Evolutionary conservation across 2,888 invertebrate species (phyloP).

Genomic region (Leistus spinibarbis): DNA sequence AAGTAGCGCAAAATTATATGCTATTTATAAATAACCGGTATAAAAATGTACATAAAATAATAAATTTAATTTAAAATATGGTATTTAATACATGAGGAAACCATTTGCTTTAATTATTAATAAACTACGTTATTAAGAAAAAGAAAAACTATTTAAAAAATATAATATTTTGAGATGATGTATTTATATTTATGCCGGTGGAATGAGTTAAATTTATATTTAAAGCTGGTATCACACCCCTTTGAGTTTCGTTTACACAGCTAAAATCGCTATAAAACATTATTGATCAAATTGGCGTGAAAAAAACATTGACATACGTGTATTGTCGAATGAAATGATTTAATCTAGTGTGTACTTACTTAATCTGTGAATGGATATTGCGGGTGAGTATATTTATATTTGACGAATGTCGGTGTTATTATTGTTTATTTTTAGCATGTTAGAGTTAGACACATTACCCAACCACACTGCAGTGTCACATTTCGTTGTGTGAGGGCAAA

Average conservation of each 20-base stretch:
- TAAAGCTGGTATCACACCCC: constrained; percentile 19
- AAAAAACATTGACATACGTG: constrained; percentile 7
- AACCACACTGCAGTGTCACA: constrained; percentile 1
- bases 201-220: constrained; percentile 32
- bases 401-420: neutral
- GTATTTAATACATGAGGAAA: too few species aligned
- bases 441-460: neutral
- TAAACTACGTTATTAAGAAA: neutral
- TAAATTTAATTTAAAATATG: too few species aligned
- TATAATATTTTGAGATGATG: constrained; percentile 5
- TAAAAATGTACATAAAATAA: too few species aligned
- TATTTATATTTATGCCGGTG: constrained; percentile 33
- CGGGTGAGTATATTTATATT: neutral
- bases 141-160: neutral
- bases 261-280: constrained; percentile 17
- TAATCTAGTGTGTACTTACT: constrained; percentile 23
- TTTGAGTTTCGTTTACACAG: constrained; percentile 10
- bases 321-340: constrained; percentile 18
- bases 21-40: too few species aligned
- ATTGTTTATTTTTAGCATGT: constrained; percentile 17
- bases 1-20: too few species aligned
- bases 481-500: constrained; percentile 2
- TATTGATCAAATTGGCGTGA: constrained; percentile 20
- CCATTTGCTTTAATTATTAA: neutral
- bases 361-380: constrained; percentile 3